A percentile compares a stretch with the other conserved stretches of the same genome.
These are phyloP conservation scores for Gadus chalcogrammus DNA, from an alignment of 2,113 vertebrate genomes.

Conservation along the genomic window DNA sequence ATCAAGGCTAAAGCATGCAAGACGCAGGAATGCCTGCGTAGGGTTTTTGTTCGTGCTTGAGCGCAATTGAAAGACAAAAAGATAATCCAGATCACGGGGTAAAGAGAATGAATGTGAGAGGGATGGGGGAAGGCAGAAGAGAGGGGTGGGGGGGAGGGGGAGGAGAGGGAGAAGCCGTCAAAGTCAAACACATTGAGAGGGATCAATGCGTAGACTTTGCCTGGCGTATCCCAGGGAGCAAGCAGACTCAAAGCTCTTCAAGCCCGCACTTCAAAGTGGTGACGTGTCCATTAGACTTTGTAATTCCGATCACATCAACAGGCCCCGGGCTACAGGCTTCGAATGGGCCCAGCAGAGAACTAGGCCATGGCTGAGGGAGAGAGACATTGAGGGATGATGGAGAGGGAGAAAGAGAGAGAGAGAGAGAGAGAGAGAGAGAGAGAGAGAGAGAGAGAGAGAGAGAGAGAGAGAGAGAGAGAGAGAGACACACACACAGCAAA, in stretches of 20 bases:
- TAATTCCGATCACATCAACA: constrained; percentile 66
- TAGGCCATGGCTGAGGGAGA: constrained; percentile 48
- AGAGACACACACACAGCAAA: too few relatives aligned
- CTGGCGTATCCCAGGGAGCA: constrained; percentile 50
- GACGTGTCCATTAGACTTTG: constrained; percentile 65
- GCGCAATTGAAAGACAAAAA: background rate
- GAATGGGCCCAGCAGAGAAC: constrained; percentile 44
- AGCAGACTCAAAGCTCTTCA: constrained; percentile 62
- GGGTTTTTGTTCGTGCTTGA: constrained; percentile 10
- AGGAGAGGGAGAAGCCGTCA: constrained; percentile 45
- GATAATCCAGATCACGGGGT: background rate
- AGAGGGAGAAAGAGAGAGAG: too few relatives aligned
- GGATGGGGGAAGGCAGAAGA: background rate
- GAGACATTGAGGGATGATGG: constrained; percentile 9
- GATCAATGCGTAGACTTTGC: constrained; percentile 65
- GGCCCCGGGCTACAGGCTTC: constrained; percentile 48
- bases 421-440: too few relatives aligned
- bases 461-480: too few relatives aligned
- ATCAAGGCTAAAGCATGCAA: constrained; percentile 9
- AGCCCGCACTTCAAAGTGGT: constrained; percentile 68
- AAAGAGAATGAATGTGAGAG: constrained; percentile 9
- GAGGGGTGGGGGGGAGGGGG: constrained; percentile 12
- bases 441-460: too few relatives aligned
- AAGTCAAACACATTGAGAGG: constrained; percentile 65
- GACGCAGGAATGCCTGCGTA: background rate